Percentiles rank a stretch among this genome's conserved stretches.
Evolutionary conservation across 2,797 vertebrate genomes (phyloP).

Genomic region (Xerus rutilus): DNA sequence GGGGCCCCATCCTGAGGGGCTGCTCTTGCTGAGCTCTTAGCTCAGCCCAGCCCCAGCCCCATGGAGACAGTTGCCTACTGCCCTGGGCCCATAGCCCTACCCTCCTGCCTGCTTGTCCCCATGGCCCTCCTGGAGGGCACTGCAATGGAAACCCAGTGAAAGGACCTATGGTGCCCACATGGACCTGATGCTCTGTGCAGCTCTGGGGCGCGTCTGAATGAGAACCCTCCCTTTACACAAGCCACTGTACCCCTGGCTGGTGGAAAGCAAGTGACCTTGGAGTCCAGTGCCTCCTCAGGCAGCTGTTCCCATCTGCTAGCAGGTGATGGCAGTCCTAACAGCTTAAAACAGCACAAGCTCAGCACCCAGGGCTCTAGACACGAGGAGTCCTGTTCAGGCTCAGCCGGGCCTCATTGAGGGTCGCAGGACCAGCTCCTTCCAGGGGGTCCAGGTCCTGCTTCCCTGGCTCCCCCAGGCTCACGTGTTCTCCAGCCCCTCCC

Average conservation of each 20-base stretch:
- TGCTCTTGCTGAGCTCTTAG: background rate
- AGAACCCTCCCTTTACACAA: background rate
- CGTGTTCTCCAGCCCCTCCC: no score
- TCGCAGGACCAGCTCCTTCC: background rate
- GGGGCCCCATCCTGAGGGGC: no score
- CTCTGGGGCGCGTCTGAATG: background rate
- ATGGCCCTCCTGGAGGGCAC: background rate
- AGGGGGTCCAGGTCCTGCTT: background rate
- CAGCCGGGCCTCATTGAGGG: no score
- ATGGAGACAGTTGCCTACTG: background rate
- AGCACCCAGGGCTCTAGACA: background rate
- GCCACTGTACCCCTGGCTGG: background rate
- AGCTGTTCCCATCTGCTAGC: no score
- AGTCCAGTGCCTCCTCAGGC: background rate
- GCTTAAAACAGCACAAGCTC: background rate
- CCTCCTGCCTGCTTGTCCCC: background rate
- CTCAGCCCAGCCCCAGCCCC: background rate
- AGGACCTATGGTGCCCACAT: no score
- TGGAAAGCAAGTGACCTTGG: accelerated
- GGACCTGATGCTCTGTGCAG: background rate
- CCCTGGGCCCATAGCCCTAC: no score
- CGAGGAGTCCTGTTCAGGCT: background rate
- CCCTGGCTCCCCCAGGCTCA: background rate
- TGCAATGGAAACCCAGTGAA: no score
- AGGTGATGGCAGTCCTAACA: no score